Evolutionary conservation across 92 coral and sea anemone species (phyloP).

Genomic region (Hydrozoanthus gracilis): DNA sequence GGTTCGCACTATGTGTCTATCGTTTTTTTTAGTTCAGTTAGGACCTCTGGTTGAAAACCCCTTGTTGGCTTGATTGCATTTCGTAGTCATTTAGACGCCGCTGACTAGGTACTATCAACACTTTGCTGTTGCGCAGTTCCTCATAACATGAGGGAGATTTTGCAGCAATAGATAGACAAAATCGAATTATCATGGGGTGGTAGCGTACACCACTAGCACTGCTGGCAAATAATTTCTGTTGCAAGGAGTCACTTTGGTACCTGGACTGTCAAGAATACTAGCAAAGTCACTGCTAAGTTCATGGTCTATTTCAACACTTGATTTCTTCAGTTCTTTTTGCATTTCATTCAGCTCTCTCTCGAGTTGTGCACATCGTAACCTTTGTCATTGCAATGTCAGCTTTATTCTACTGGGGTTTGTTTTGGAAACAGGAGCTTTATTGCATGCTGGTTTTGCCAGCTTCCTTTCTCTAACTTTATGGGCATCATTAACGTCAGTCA

Average conservation of each 20-base stretch:
- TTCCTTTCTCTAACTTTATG: no score
- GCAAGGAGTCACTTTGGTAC: neutral
- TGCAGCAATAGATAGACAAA: neutral
- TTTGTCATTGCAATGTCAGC: constrained; percentile 38
- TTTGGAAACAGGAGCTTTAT: constrained; percentile 46
- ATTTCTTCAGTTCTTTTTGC: constrained; percentile 29
- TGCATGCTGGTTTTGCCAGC: constrained; percentile 26
- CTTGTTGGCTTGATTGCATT: no score
- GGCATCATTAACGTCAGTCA: no score
- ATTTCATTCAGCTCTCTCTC: constrained; percentile 37
- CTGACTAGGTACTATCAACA: neutral
- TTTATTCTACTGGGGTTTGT: constrained; percentile 39
- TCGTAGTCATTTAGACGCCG: no score
- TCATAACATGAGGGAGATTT: neutral
- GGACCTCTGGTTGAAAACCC: no score
- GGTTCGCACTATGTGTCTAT: no score
- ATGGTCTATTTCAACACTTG: constrained; percentile 30
- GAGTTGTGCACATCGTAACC: constrained; percentile 36
- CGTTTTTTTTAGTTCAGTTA: no score
- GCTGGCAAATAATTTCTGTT: no score
- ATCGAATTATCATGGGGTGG: constrained; percentile 48
- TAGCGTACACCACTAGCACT: constrained; percentile 39
- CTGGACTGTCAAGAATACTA: neutral
- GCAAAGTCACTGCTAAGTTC: constrained; percentile 41
- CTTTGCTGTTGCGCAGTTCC: neutral